Conservation (phyloP, 2,113 vertebrate genomes). For the Hemiscyllium ocellatum region DNA sequence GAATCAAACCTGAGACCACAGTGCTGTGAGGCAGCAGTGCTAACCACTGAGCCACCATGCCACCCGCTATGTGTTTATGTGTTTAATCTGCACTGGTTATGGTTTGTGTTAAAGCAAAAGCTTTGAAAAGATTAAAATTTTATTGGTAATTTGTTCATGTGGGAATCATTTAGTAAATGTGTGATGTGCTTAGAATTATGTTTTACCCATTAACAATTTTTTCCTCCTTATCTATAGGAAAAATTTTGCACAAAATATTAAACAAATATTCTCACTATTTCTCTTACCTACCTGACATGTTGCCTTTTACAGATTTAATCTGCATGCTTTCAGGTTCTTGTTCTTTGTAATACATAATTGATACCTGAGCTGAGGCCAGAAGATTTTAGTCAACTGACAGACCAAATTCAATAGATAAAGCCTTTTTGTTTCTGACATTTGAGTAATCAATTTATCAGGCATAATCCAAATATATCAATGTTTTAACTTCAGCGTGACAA, state of each 20-base stretch:
- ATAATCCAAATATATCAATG: not conserved
- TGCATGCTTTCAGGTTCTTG: not conserved
- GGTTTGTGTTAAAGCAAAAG: not conserved
- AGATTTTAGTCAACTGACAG: not conserved
- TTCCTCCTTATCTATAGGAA: not conserved
- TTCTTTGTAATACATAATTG: not conserved
- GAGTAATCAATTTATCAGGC: constrained; percentile 26
- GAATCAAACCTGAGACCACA: no score
- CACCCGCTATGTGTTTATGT: not conserved
- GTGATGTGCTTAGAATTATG: not conserved
- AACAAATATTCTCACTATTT: not conserved
- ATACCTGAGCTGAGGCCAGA: constrained; percentile 7
- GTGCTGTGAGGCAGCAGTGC: no score
- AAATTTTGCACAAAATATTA: not conserved
- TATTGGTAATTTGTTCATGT: not conserved
- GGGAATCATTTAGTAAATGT: not conserved
- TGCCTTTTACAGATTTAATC: not conserved
- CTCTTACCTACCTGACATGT: not conserved
- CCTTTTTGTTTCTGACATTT: not conserved
- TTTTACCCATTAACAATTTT: not conserved
- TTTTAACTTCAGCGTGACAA: constrained; percentile 4
- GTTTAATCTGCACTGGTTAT: not conserved
- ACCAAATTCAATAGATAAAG: constrained; percentile 13
- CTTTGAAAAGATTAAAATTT: not conserved
- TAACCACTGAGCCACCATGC: no score